Percentiles rank a stretch among this genome's conserved stretches.
phyloP scores from a whole-genome alignment of 2,888 invertebrate genomes.

The Acronicta aceris region DNA sequence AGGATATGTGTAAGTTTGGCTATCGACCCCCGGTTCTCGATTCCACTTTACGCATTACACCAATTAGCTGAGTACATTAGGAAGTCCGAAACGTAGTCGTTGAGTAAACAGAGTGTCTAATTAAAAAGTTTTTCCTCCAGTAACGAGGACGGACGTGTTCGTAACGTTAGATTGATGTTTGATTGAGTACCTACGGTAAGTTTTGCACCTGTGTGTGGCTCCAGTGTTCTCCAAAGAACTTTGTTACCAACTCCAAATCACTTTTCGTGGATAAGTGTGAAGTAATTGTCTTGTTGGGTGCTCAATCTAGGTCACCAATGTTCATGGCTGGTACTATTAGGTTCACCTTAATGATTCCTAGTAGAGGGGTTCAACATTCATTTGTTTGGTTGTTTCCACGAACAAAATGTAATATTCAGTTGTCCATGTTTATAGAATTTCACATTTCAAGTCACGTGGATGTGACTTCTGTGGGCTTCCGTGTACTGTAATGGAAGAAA shows the following conservation, averaged over 20 bases:
- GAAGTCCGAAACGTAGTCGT: constrained; percentile 55
- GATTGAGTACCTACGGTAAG: constrained; percentile 53
- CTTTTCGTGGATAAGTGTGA: constrained; percentile 50
- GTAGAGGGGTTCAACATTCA: constrained; percentile 22
- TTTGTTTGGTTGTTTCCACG: constrained; percentile 12
- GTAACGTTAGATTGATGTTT: constrained; percentile 63
- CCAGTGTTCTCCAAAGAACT: constrained; percentile 43
- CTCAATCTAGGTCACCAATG: constrained; percentile 34
- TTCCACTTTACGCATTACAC: constrained; percentile 53
- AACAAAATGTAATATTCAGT: constrained; percentile 7
- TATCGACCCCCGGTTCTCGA: constrained; percentile 31
- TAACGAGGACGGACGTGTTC: constrained; percentile 62
- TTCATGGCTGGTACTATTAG: constrained; percentile 16
- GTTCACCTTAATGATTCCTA: constrained; percentile 29
- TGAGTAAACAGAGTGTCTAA: constrained; percentile 61
- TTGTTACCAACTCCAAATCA: constrained; percentile 52
- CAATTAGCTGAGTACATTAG: constrained; percentile 60
- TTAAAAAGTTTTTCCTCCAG: constrained; percentile 64
- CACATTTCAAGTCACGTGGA: background rate
- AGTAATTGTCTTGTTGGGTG: constrained; percentile 43
- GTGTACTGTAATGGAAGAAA: background rate
- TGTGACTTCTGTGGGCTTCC: background rate
- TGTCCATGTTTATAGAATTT: constrained; percentile 5
- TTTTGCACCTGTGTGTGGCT: constrained; percentile 52
- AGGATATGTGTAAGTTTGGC: constrained; percentile 38